Base-by-base conservation (phyloP, 2,797 vertebrate genomes). In the Gobionotothen gibberifrons region DNA sequence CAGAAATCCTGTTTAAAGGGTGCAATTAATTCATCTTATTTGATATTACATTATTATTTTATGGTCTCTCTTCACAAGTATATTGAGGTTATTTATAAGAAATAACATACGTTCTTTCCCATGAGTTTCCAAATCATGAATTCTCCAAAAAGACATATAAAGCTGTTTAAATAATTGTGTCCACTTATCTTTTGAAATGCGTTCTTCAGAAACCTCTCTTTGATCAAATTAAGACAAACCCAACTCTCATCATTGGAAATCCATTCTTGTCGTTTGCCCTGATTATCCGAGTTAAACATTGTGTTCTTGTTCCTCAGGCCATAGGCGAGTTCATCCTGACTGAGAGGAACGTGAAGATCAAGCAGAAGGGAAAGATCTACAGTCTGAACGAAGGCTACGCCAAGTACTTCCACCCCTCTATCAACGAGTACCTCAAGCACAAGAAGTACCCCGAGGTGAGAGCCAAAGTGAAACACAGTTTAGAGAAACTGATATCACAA, bases 361-460 rank as follows among this genome's bases (percentile, higher is more conserved):
- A 98, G 91, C 96, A 93, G 78, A 98, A 95, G 74, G 98, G 98
- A 19, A 99, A 98, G 85, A 95, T 95, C 82, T 99, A 97, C 92
- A 99, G 98, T 76, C 79, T 99, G 29, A 99, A 99, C 15, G 98
- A 99, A 76, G 97, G 98, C 52, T 98, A 99, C 71, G 96, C 97
- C 2, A 98, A 97, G 69, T 98, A 99, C 91, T 97, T 99, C 85
- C 96, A 99, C 74, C 94, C 96, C 5, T 96, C 95, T 66, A 92
- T 98, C 76, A 96, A 95, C 15, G 97, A 98, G 51, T 99, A 99
- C 79, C 86, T 99, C 60, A 95, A 98, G 66, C 96, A 94, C 91
- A 99, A 99, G 94, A 99, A 99, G 93, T 96, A 96, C 85, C 98
- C 98, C 1, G 95, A 97, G 96, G 98, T 99, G 86, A 94, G 95